Evolutionary conservation across 2,888 invertebrate genomes (phyloP).

Genomic region (Nycteola revayana): DNA sequence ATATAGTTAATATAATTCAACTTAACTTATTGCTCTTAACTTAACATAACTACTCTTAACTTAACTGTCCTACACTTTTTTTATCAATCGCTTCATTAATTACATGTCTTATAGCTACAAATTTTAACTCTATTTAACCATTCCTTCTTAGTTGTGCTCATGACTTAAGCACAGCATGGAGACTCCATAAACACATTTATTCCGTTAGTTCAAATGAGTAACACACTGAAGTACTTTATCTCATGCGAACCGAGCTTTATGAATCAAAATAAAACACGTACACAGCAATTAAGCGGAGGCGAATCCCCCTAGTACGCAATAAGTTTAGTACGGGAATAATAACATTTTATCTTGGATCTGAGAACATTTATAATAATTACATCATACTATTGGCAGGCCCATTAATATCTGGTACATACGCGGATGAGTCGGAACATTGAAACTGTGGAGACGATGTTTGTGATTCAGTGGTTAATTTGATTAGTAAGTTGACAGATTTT

Average conservation of each 20-base stretch:
- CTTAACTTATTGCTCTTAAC: too few species aligned
- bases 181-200: constrained; percentile 10
- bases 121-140: too few species aligned
- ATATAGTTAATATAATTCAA: too few species aligned
- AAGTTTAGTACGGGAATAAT: constrained; percentile 56
- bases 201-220: constrained; percentile 45
- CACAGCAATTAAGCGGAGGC: constrained; percentile 57
- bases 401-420: constrained; percentile 61
- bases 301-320: constrained; percentile 55
- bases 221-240: constrained; percentile 48
- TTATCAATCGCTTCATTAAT: too few species aligned
- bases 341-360: constrained; percentile 60
- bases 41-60: too few species aligned
- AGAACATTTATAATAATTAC: constrained; percentile 76
- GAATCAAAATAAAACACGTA: constrained; percentile 40
- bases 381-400: constrained; percentile 69
- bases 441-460: constrained; percentile 11
- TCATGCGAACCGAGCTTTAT: constrained; percentile 32
- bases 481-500: too few species aligned
- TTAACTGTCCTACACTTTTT: too few species aligned
- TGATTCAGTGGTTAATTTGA: too few species aligned
- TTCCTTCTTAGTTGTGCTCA: too few species aligned
- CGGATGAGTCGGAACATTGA: constrained; percentile 16
- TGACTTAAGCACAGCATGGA: constrained; percentile 8
- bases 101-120: too few species aligned